Base-by-base conservation (phyloP, 2,797 vertebrate species). In the Catostomus latipinnis region DNA sequence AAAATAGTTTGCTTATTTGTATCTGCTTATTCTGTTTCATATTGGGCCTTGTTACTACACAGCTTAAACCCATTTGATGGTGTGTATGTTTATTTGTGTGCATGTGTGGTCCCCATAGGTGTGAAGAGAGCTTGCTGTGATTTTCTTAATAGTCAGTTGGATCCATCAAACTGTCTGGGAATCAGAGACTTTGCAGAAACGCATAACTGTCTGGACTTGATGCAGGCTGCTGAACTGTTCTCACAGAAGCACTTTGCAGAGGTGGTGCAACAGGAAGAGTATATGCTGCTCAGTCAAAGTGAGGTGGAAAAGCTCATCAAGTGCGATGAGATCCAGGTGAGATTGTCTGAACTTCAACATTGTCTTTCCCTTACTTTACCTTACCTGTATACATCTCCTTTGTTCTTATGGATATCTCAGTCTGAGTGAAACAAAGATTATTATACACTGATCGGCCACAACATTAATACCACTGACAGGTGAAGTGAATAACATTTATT, bases 71-170 rank as follows among this genome's bases (percentile, higher is more conserved):
- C 5, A 34, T 8, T 34, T 45, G 11, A 13, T 8, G 7, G 5
- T 65, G 13, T 34, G 34, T 52, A 46, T 50, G 10, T 22, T 6
- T 66, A 1, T 68, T 0, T 11, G 14, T 11, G n/a, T 12, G 10
- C 34, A 16, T 22, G 6, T 34, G 10, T 18, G 4, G 49, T 22
- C 48, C 58, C 84, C 76, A 0, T 89, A 99, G 98, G 98, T 84
- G 98, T 99, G 88, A 99, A 99, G 89, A 94, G 98, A 90, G 98
- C 98, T 5, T 99, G 98, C 87, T 99, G 97, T 87, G 98, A 99
- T 84, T 99, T 99, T 90, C 89, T 99, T 90, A 97, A 99, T 92
- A 96, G 96, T 91, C 98, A 99, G 87, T 90, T 99, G 65, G 98
- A 99, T 92, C 97, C 98, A 43, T 95, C 97, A 71, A 99, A 99